phyloP scores from a whole-genome alignment of 2,797 vertebrate genomes.

The Pachyuromys duprasi region DNA sequence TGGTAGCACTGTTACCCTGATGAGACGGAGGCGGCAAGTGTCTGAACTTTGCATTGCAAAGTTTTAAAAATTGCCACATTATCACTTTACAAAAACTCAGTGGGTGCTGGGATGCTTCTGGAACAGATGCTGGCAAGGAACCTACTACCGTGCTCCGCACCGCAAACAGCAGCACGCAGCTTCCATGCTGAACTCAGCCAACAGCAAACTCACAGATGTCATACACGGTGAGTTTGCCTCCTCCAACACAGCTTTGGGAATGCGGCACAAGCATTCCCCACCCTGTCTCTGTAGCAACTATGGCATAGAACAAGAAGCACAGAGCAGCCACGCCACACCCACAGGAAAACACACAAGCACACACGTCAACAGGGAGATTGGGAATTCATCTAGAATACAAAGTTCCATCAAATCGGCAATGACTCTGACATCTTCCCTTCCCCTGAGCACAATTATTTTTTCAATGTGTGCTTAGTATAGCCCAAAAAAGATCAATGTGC shows the following conservation, averaged over 20 bases:
- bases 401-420: neutral
- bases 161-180: neutral
- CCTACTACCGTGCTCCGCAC: neutral
- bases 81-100: conserved; percentile 19
- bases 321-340: neutral
- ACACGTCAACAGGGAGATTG: neutral
- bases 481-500: neutral
- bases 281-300: neutral
- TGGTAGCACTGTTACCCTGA: neutral
- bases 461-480: neutral
- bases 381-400: neutral
- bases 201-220: neutral
- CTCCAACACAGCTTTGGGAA: neutral
- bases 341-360: neutral
- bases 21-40: conserved; percentile 33
- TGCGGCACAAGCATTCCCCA: neutral
- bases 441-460: neutral
- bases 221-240: neutral
- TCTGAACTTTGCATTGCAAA: conserved; percentile 44
- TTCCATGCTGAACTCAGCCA: neutral
- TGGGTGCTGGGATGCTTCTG: neutral
- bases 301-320: neutral
- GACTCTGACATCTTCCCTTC: neutral
- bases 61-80: conserved; percentile 36
- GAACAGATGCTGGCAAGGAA: neutral